phyloP scores from a whole-genome alignment of 2,888 invertebrate species.

The Thysanoteuthis rhombus region DNA sequence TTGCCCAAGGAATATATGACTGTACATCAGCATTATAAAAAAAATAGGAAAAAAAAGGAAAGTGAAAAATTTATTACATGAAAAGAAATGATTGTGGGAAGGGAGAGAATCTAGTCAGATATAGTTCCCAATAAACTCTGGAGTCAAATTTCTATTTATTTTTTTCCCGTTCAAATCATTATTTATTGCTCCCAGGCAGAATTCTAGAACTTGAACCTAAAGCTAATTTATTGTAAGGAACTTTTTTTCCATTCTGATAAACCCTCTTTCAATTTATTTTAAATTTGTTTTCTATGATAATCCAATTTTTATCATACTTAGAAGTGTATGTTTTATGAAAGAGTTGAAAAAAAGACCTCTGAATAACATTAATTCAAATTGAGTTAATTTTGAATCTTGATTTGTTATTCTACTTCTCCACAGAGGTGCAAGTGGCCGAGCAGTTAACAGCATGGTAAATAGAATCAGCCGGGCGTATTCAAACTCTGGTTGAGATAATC shows the following conservation, averaged over 20 bases:
- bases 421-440: no score
- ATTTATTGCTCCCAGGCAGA: neutral
- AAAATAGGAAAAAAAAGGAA: neutral
- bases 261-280: neutral
- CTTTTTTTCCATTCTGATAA: neutral
- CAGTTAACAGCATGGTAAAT: no score
- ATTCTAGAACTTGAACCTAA: neutral
- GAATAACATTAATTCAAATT: neutral
- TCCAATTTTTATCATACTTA: neutral
- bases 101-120: neutral
- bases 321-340: neutral
- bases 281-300: neutral
- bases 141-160: neutral
- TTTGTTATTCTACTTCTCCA: neutral
- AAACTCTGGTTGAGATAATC: no score
- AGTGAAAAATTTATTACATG: neutral
- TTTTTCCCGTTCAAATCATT: neutral
- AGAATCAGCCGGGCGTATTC: no score
- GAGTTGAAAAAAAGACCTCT: neutral
- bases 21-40: neutral
- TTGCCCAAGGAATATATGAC: neutral
- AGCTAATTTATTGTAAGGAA: neutral
- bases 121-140: neutral
- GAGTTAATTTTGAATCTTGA: neutral
- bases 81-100: neutral